These are phyloP conservation scores for Hemibagrus guttatus DNA, from an alignment of 2,797 vertebrate genomes.

Conservation along the genomic window DNA sequence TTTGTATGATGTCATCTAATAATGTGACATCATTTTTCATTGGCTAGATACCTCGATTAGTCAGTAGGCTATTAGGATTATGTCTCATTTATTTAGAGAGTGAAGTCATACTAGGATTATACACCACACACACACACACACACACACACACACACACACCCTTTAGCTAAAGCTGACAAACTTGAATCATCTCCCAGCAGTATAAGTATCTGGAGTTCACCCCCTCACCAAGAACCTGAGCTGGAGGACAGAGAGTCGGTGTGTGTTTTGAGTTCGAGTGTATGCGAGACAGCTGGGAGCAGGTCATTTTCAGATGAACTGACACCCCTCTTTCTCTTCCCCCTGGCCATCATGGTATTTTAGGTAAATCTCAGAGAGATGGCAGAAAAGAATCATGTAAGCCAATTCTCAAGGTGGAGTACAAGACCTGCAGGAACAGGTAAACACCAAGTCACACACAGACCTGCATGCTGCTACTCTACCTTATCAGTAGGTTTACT, in stretches of 20 bases:
- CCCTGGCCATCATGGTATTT: conserved; percentile 32
- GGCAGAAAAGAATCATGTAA: conserved; percentile 97
- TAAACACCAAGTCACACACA: conserved; percentile 58
- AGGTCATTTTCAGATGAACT: not conserved
- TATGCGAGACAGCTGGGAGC: conserved; percentile 3
- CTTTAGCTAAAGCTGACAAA: not conserved
- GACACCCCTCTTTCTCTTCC: not conserved
- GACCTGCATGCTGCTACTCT: not conserved
- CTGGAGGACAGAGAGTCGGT: not conserved
- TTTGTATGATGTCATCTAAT: not conserved
- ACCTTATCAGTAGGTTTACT: not conserved
- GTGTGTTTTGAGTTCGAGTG: conserved; percentile 1
- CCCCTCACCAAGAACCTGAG: conserved; percentile 37
- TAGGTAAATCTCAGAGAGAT: conserved; percentile 93
- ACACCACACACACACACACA: conserved; percentile 24
- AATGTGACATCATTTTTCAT: conserved; percentile 3
- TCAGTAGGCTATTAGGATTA: not conserved
- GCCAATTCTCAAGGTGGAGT: conserved; percentile 97
- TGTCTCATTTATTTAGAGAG: conserved; percentile 23
- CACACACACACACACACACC: conserved; percentile 2
- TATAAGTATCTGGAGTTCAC: conserved; percentile 38
- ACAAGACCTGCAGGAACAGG: conserved; percentile 94
- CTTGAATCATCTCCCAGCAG: conserved; percentile 42
- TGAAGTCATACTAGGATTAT: not conserved
- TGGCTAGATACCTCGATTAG: not conserved